Conservation (phyloP, 2,888 invertebrate genomes). For the Spilarctia lutea region DNA sequence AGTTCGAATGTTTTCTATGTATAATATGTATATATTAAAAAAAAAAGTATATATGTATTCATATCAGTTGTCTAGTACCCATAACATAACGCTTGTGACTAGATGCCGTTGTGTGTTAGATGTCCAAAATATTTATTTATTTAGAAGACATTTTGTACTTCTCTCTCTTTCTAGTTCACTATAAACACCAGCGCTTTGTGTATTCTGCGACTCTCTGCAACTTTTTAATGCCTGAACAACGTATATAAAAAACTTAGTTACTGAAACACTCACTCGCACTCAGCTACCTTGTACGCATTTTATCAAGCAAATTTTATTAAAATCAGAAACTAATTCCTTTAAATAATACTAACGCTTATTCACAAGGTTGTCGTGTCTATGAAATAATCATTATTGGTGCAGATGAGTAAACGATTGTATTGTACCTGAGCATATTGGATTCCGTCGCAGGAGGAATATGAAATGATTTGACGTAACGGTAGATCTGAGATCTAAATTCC, state of each 20-base stretch:
- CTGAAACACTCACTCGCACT: not conserved
- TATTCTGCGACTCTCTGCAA: too few species aligned
- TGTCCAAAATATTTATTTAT: too few species aligned
- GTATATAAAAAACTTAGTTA: too few species aligned
- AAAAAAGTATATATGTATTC: too few species aligned
- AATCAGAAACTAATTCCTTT: not conserved
- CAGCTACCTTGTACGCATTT: not conserved
- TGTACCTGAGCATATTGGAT: slow-evolving; percentile 40
- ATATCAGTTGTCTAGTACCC: too few species aligned
- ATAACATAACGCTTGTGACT: too few species aligned
- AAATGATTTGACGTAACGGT: slow-evolving; percentile 33
- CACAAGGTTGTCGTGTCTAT: slow-evolving; percentile 30
- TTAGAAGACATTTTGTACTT: not conserved
- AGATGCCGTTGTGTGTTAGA: too few species aligned
- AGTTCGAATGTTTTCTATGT: too few species aligned
- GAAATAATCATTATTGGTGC: slow-evolving; percentile 15
- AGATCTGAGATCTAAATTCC: slow-evolving; percentile 16
- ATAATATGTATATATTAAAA: too few species aligned
- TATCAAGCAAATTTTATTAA: not conserved
- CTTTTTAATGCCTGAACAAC: too few species aligned
- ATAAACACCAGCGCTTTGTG: not conserved
- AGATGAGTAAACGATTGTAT: slow-evolving; percentile 28
- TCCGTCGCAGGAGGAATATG: slow-evolving; percentile 34
- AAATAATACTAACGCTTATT: not conserved
- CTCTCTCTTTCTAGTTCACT: not conserved